Evolutionary conservation across 2,888 invertebrate genomes (phyloP), one percentile per base, ranked within the genome.

Genomic region (Lissocephala sabroskyi): DNA sequence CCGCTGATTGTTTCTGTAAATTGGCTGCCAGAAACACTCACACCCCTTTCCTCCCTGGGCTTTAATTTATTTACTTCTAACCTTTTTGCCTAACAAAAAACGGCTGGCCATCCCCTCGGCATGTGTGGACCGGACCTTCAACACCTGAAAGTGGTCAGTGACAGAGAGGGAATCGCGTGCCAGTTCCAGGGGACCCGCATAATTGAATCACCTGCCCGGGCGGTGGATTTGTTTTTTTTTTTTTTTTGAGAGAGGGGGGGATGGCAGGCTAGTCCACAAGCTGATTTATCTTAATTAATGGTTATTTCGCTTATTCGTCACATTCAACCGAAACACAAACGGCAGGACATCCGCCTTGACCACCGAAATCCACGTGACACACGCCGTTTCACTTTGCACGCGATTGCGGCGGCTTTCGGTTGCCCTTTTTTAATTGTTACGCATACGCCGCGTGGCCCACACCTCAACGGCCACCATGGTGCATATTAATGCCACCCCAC

Each of bases 221-320:
- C 29, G 13, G 17, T 10, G 7, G n/a, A 14, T 10, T 40, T 49
- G 33, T 33, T 11, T n/a, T n/a, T n/a, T n/a, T n/a, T n/a, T 29
- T 33, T 33, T 33, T 14, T 14, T 13, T 33, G n/a, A n/a, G n/a
- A n/a, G n/a, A n/a, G n/a, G n/a, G n/a, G n/a, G n/a, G n/a, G n/a
- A n/a, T n/a, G 23, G 3, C 23, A 23, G 23, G 7, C 23, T 23
- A 23, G 2, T 28, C 28, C 19, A 28, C 26, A 36, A 41, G 32
- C 48, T 48, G 60, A 61, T 52, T 61, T 58, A 59, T 75, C 65
- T 75, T 59, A 71, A 77, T 75, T 67, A 77, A 77, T 64, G 67
- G 73, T 71, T 59, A 71, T 57, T 64, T 54, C 67, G 59, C 73
- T 58, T 56, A 77, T 71, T 67, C 64, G 71, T 59, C 67, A 62